Conservation (phyloP, 2,888 invertebrate genomes). For the Apeira syringaria region DNA sequence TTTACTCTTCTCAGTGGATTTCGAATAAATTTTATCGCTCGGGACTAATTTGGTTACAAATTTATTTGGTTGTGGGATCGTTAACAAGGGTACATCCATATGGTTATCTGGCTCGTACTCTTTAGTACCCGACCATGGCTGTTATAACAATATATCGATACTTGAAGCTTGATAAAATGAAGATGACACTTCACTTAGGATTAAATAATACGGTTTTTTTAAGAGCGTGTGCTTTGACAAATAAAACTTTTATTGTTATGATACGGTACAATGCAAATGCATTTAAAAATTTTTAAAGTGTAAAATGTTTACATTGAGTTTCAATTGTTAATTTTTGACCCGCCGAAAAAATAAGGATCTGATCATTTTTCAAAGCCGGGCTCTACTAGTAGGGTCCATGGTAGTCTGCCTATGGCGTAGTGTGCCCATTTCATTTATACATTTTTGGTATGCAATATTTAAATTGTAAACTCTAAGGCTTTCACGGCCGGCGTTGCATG, state of each 20-base stretch:
- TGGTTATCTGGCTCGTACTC: conserved; percentile 76
- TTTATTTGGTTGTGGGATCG: conserved; percentile 81
- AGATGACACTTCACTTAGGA: conserved; percentile 78
- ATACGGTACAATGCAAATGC: conserved; percentile 56
- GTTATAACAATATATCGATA: conserved; percentile 81
- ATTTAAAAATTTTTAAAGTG: conserved; percentile 50
- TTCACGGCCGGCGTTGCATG: too few relatives aligned
- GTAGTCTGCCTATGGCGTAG: too few relatives aligned
- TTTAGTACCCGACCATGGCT: conserved; percentile 71
- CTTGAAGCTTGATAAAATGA: conserved; percentile 78
- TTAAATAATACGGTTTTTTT: conserved; percentile 77
- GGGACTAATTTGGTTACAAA: conserved; percentile 84
- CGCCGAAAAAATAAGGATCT: too few relatives aligned
- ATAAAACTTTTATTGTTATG: conserved; percentile 72
- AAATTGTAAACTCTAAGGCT: too few relatives aligned
- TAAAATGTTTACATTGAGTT: conserved; percentile 54
- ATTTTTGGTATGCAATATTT: too few relatives aligned
- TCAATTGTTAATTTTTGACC: conserved; percentile 59
- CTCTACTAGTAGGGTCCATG: too few relatives aligned
- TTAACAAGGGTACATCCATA: conserved; percentile 80
- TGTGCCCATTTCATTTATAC: too few relatives aligned
- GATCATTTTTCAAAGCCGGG: too few relatives aligned
- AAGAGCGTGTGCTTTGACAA: conserved; percentile 55
- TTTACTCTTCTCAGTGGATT: conserved; percentile 81
- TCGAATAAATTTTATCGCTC: conserved; percentile 82